Evolutionary conservation across 2,797 vertebrate genomes (phyloP), one percentile per base, ranked within the genome.

Genomic region (Dendrocincla fuliginosa): DNA sequence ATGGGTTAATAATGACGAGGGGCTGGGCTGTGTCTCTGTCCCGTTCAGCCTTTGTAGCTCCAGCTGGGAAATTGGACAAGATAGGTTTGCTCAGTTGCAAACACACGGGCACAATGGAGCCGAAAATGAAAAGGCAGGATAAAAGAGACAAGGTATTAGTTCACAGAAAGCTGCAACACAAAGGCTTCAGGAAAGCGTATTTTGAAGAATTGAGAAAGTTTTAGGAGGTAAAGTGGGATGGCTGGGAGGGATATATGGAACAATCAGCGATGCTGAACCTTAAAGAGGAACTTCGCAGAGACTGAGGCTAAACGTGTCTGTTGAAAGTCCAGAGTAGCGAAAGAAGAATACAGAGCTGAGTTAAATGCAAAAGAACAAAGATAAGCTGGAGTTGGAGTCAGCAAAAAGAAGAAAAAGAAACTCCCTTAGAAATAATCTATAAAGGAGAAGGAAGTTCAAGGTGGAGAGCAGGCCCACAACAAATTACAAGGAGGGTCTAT

Each of bases 361-460:
- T 92, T 85, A 94, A 90, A 87, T 60, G 74, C 0, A 0, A 84
- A 84, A 87, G 87, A 89, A 95, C 90, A 90, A 93, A 95, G 95
- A 93, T 93, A 92, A 93, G 37, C 60, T 84, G 68, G 22, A 85
- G 92, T 93, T 85, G 37, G 73, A 77, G 75, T 95, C 92, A 96
- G 87, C 93, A 88, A 89, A 97, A 95, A 87, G 81, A 94, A 81
- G 85, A 83, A 79, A 82, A 83, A 94, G 83, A 90, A 84, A 52
- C 55, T 95, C 50, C 65, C 69, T 84, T 55, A 86, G 85, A 93
- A 95, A 93, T 87, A 32, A 85, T 64, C 89, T 87, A 5, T 88
- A 81, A 86, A 91, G 73, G 57, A 87, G 86, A 82, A 84, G 67
- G 63, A 90, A 84, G 77, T 95, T 94, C 80, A 83, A 95, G 83